Percentiles rank a stretch among this genome's conserved stretches.
These are phyloP conservation scores for Pinctada fucata DNA, from an alignment of 2,888 invertebrate species.

Conservation along the genomic window DNA sequence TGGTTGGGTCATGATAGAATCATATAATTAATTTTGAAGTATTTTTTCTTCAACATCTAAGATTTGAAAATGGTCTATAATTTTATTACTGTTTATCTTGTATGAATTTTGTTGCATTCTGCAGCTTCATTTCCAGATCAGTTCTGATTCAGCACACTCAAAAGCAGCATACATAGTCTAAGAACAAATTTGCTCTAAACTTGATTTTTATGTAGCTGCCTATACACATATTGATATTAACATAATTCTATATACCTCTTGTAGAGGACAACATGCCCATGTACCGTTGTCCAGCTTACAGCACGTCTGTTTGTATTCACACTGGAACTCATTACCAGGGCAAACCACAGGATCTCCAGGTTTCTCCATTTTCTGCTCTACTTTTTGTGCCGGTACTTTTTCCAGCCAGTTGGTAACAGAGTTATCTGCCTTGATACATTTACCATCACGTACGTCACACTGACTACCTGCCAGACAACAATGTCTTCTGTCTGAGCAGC, in stretches of 20 bases:
- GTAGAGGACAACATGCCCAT: conserved; percentile 73
- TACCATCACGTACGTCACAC: conserved; percentile 19
- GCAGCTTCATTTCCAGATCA: no score
- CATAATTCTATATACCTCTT: conserved; percentile 52
- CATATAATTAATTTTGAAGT: no score
- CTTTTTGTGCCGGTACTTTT: conserved; percentile 9
- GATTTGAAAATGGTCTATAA: no score
- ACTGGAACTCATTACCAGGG: conserved; percentile 44
- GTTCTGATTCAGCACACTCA: no score
- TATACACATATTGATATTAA: no score
- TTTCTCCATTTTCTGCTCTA: neutral
- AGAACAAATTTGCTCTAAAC: no score
- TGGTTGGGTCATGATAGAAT: no score
- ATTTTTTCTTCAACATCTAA: no score
- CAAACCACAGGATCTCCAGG: conserved; percentile 39
- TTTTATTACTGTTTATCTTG: no score
- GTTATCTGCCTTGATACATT: conserved; percentile 13
- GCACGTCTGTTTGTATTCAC: conserved; percentile 64
- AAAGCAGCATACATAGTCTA: no score
- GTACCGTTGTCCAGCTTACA: conserved; percentile 58
- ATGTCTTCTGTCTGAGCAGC: conserved; percentile 61
- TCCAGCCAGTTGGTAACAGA: conserved; percentile 22
- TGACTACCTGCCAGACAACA: conserved; percentile 58
- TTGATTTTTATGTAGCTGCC: no score
- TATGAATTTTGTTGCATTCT: no score